These are phyloP conservation scores for Grus americana DNA, from an alignment of 2,113 vertebrate genomes.

Conservation along the genomic window DNA sequence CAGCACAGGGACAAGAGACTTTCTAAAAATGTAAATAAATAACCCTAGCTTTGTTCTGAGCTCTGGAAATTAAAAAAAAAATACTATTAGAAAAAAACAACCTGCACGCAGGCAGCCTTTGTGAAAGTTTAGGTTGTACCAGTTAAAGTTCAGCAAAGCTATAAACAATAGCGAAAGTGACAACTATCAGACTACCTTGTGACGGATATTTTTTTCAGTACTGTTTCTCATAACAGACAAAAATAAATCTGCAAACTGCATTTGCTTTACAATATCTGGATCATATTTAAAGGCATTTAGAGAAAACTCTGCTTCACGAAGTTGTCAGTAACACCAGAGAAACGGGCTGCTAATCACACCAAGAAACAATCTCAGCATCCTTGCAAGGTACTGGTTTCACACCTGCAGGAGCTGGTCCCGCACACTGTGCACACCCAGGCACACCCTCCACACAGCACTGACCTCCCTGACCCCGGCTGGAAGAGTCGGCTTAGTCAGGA, in stretches of 20 bases:
- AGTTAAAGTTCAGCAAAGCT: neutral
- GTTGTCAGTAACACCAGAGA: neutral
- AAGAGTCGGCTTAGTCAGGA: neutral
- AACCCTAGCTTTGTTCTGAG: neutral
- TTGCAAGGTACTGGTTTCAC: neutral
- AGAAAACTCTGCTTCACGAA: neutral
- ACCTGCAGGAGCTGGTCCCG: neutral
- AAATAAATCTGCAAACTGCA: neutral
- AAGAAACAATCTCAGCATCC: neutral
- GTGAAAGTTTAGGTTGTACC: neutral
- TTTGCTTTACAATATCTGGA: neutral
- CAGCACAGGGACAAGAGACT: neutral
- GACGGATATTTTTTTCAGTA: neutral
- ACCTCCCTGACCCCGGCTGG: neutral
- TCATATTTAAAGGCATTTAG: neutral
- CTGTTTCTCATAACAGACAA: neutral
- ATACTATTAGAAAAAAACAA: neutral
- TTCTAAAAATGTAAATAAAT: neutral
- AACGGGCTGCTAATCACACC: neutral
- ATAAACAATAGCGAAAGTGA: neutral
- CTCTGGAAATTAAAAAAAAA: neutral
- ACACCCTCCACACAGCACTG: neutral
- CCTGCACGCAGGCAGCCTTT: neutral
- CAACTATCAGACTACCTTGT: neutral
- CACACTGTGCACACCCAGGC: neutral